Percentiles rank a stretch among this genome's conserved stretches.
Conservation (phyloP, 2,888 invertebrate genomes). For the Chrysotoxum bicinctum region DNA sequence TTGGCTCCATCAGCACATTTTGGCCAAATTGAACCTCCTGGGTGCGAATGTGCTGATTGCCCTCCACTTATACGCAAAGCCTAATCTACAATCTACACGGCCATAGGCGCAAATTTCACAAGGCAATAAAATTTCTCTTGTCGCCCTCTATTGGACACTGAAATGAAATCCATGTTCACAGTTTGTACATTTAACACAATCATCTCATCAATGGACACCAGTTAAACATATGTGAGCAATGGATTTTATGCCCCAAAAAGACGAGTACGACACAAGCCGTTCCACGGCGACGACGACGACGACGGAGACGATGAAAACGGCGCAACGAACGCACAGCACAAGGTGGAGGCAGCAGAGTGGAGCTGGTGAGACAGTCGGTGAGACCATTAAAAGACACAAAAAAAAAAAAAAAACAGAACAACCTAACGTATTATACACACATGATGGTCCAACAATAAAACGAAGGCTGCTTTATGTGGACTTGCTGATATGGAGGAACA, state of each 20-base stretch:
- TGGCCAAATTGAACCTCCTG: constrained; percentile 52
- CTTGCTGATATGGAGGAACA: constrained; percentile 21
- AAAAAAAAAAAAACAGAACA: constrained; percentile 44
- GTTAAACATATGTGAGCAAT: constrained; percentile 73
- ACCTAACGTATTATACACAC: constrained; percentile 14
- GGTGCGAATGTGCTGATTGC: constrained; percentile 67
- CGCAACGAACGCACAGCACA: constrained; percentile 5
- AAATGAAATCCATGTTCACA: constrained; percentile 73
- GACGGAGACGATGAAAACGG: constrained; percentile 26
- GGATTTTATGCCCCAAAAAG: constrained; percentile 72
- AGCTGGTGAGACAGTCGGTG: background rate
- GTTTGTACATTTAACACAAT: constrained; percentile 72
- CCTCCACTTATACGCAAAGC: constrained; percentile 64
- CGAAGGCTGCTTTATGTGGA: constrained; percentile 5
- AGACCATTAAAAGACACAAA: constrained; percentile 35
- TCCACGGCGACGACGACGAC: constrained; percentile 30
- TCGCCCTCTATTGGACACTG: constrained; percentile 73
- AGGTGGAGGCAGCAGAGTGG: constrained; percentile 3
- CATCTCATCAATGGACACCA: constrained; percentile 74
- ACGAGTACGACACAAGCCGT: constrained; percentile 48
- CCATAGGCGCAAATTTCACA: constrained; percentile 73
- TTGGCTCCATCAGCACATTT: constrained; percentile 56
- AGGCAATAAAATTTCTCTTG: constrained; percentile 73
- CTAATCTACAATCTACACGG: constrained; percentile 72
- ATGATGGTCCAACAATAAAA: constrained; percentile 18